phyloP scores from a whole-genome alignment of 2,888 invertebrate species.

The Polyploca ridens region DNA sequence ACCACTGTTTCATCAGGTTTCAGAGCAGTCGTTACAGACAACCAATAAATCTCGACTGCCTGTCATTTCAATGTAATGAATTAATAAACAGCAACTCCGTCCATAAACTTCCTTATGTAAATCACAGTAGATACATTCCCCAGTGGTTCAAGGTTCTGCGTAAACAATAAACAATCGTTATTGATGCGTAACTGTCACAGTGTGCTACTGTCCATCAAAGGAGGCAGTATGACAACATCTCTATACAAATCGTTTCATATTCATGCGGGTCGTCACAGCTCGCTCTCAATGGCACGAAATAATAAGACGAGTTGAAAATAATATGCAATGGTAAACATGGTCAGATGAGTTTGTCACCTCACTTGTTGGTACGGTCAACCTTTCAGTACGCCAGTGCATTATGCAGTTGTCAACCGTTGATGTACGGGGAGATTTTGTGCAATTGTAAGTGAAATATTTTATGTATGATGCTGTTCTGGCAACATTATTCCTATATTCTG shows the following conservation, averaged over 20 bases:
- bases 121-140: constrained; percentile 18
- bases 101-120: constrained; percentile 29
- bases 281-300: constrained; percentile 63
- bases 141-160: constrained; percentile 59
- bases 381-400: constrained; percentile 29
- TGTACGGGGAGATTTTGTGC: neutral
- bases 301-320: constrained; percentile 64
- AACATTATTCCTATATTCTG: neutral
- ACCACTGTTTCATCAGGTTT: neutral
- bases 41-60: constrained; percentile 3
- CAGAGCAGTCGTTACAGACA: neutral
- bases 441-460: constrained; percentile 4
- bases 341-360: constrained; percentile 54
- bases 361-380: constrained; percentile 16
- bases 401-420: constrained; percentile 34
- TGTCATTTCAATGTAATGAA: constrained; percentile 14
- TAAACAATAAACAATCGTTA: constrained; percentile 66
- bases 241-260: constrained; percentile 78
- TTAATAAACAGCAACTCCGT: constrained; percentile 17
- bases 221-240: constrained; percentile 74
- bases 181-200: constrained; percentile 62
- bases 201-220: constrained; percentile 64
- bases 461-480: constrained; percentile 7
- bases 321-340: constrained; percentile 63
- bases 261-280: constrained; percentile 65